A percentile compares a stretch with the other conserved stretches of the same genome.
These are phyloP conservation scores for Serilophus lunatus DNA, from an alignment of 2,113 vertebrate species.

Conservation along the genomic window DNA sequence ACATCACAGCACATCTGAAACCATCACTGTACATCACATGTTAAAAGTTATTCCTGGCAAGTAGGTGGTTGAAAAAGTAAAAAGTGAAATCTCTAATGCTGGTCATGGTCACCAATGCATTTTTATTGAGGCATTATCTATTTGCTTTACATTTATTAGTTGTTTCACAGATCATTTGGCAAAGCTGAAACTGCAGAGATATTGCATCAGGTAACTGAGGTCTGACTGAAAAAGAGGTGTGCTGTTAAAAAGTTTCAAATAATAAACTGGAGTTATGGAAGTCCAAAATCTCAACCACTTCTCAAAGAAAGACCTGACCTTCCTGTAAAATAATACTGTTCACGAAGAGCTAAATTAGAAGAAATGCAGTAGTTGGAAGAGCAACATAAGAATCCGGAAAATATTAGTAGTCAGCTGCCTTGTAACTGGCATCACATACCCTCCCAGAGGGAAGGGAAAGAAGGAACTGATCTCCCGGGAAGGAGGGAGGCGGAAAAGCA, in stretches of 20 bases:
- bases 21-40: no score
- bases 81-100: not conserved
- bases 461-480: not conserved
- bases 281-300: not conserved
- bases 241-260: not conserved
- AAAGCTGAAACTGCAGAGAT: not conserved
- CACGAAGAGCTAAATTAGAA: not conserved
- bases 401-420: not conserved
- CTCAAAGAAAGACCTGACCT: not conserved
- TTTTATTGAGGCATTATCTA: not conserved
- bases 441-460: not conserved
- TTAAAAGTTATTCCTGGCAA: not conserved
- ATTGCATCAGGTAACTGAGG: not conserved
- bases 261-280: not conserved
- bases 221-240: not conserved
- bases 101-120: not conserved
- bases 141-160: not conserved
- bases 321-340: not conserved
- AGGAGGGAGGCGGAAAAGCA: not conserved
- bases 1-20: not conserved
- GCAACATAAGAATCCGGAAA: not conserved
- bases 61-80: rapidly evolving
- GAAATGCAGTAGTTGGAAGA: not conserved
- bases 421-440: not conserved
- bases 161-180: not conserved